Evolutionary conservation across 2,888 invertebrate species (phyloP), one percentile per base, ranked within the genome.

Genomic region (Sipha maydis): DNA sequence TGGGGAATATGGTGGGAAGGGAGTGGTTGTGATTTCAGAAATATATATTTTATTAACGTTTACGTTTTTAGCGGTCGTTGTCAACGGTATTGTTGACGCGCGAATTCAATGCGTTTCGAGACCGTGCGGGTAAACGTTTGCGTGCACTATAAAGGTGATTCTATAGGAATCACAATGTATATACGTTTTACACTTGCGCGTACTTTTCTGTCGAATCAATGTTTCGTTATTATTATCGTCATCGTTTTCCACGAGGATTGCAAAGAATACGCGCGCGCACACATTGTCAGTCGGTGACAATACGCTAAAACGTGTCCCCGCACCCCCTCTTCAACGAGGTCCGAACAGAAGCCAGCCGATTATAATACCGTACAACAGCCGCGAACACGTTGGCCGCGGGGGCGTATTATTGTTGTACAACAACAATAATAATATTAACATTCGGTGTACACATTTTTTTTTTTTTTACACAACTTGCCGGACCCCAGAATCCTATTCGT

Each of bases 31-130:
- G 3, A 48, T 48, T 11, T 48, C 21, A 5, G 54, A 21, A 21
- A 21, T 79, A 80, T 38, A 48, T 48, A 41, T 41, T 41, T 48
- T 48, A 48, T 48, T 48, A 76, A 67, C 85, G 67, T 76, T 85
- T 67, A 85, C 85, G 28, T 85, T 83, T 34, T 77, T 85, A 67
- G 85, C 31, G 85, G 75, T 76, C 75, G 76, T 77, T 34, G 85
- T 41, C 85, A 41, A 77, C 67, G n/a, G 34, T 4, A 38, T 77
- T 48, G 77, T 77, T 25, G 77, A 14, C n/a, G 25, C 41, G 4
- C 48, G 48, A 31, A 71, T 67, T 71, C 17, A 83, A 83, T 83
- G 48, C 41, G 3, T 25, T 76, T 21, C 38, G 19, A 21, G 25
- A 61, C 48, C 19, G 41, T 41, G 9, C 48, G 11, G 48, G 41